Evolutionary conservation across 1,140 invertebrate genomes (phyloP), one percentile per base, ranked within the genome.

Genomic region (Lasaia peninsularis): DNA sequence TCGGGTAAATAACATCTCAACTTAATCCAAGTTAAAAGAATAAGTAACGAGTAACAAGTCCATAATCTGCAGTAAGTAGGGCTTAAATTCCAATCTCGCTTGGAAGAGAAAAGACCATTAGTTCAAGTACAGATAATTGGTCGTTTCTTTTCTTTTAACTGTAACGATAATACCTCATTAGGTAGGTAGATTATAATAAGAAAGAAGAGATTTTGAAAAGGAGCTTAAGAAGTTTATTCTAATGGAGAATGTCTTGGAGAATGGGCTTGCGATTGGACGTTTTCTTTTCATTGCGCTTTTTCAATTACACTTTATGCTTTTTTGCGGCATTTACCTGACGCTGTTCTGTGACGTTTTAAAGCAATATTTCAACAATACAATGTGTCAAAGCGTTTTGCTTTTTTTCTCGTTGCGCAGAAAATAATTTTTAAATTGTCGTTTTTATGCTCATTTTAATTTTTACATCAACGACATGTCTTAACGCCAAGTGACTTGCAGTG

Each of bases 131-230:
- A 44, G 37, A 44, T 44, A 44, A 44, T 44, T 44, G 37, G 37
- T 5, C 37, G 18, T 44, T 44, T 10, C 37, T 44, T 44, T 44
- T 12, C 8, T 44, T 44, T 44, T 28, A 44, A 44, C 37, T 20
- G 40, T 48, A 20, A 48, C 40, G 40, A 48, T 48, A 20, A 48
- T 48, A 48, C 16, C 18, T 48, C 40, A 48, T 48, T 48, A 48
- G 16, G 11, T 48, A 48, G 20, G 40, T 20, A 48, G 18, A 20
- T 48, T 48, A 48, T 48, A 48, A 21, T 48, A 14, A 20, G 9
- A 28, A 28, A 28, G 21, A 28, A 28, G 24, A 28, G 24, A 28
- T 4, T 28, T 28, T 7, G 8, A 28, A 28, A 28, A 2, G 24
- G 8, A 7, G 0, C 24, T 28, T 28, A 28, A 28, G n/a, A n/a